Base-by-base conservation (phyloP, 1,140 invertebrate species). In the Neoseiulus cucumeris region DNA sequence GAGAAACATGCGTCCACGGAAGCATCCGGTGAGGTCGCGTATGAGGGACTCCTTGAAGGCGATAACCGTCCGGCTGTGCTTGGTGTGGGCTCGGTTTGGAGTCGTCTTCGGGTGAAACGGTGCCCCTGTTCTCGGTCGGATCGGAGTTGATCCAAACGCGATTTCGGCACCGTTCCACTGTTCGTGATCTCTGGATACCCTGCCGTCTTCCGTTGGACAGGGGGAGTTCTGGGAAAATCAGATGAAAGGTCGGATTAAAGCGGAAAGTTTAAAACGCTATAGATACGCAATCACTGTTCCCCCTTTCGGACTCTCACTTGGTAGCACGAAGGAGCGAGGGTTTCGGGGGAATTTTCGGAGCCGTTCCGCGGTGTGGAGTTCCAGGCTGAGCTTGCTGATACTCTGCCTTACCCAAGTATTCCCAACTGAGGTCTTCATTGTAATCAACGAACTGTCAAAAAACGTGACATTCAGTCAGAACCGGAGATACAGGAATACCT, bases 21-120 rank as follows among this genome's bases (percentile, higher is more conserved):
- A 64, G 81, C 80, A 74, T 92, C 88, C 51, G 93, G 75, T 2
- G 86, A 83, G 44, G 77, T 20, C n/a, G 69, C 64, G 29, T 29
- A 59, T 17, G 51, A 59, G 17, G 51, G 51, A 59, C 51, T 59
- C 5, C 51, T 25, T 20, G 51, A 59, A 25, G 51, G 51, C 33
- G 51, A 59, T 20, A 59, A 33, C 25, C 51, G 25, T 9, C 51
- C 51, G 51, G 25, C 33, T 14, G 51, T 17, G 51, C 33, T 9
- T 4, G 51, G 51, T 20, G 51, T 59, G 25, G 51, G 51, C 51
- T 59, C 51, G 17, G 51, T 59, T 25, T 59, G 51, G 22, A 29
- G 51, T 29, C 51, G 17, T 33, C 51, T 59, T 25, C 51, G 51
- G 17, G 51, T 25, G 25, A 33, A 33, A 59, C 51, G 51, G 6